Evolutionary conservation across 2,888 invertebrate genomes (phyloP), one percentile per base, ranked within the genome.

Genomic region (Aphodius granarius): DNA sequence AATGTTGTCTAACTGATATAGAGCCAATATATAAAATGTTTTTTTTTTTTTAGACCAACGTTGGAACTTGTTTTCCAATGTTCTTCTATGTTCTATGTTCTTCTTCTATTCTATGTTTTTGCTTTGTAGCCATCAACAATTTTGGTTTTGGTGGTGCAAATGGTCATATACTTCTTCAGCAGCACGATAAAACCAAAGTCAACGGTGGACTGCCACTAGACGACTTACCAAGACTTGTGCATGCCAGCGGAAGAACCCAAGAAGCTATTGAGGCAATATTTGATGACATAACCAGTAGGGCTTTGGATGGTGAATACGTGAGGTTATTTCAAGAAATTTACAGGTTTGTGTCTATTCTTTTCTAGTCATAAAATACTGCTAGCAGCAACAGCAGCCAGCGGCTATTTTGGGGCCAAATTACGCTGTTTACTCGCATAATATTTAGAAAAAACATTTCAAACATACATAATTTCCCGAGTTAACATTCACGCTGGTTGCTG

Each of bases 141-240:
- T 97, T 97, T 84, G 97, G 97, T 0, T 97, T 97, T 84, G 97
- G 97, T 62, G 97, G 97, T 0, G 93, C 94, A 6, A 96, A 96
- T 83, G 93, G 93, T 64, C 94, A 94, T 81, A 88, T 91, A 19
- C 84, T 94, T 66, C 84, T 94, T 5, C 90, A 90, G 83, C 91
- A 92, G 65, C 86, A 91, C 74, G 84, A 88, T 0, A 90, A 90
- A 77, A 89, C 82, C 23, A 93, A 92, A 87, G 86, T 90, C 0
- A 93, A 93, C 83, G 87, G 89, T 2, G 92, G 91, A n/a, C 82
- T 90, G 15, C 92, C 93, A 0, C 82, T 84, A 0, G 94, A 94
- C 81, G 89, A 91, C 80, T 84, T 93, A 0, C 94, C 94, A 0
- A 90, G 95, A 72, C 86, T 97, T 71, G 90, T 94, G 15, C 90